A percentile compares a stretch with the other conserved stretches of the same genome.
Evolutionary conservation across 1,140 invertebrate species (phyloP).

Genomic region (Drosophila rufa): DNA sequence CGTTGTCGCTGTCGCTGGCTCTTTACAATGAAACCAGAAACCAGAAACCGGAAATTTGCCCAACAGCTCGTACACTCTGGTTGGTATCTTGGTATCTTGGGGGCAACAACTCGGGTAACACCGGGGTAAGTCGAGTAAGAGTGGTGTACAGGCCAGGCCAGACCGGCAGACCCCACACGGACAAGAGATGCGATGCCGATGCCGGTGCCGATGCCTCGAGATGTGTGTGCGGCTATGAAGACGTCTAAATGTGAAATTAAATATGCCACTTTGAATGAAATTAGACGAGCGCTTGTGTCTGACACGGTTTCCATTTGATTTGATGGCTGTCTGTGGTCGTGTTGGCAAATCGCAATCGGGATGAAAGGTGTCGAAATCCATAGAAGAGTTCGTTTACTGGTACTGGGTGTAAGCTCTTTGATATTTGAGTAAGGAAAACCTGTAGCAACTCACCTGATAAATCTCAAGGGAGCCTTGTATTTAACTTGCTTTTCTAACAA

Average conservation of each 20-base stretch:
- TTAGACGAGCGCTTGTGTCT: constrained; percentile 53
- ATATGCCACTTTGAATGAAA: constrained; percentile 75
- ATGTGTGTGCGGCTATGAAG: constrained; percentile 59
- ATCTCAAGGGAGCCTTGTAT: neutral
- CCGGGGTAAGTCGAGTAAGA: constrained; percentile 30
- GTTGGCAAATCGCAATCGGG: constrained; percentile 1
- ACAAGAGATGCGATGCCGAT: neutral
- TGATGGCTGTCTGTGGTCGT: constrained; percentile 1
- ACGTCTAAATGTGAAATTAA: constrained; percentile 80
- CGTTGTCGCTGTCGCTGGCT: constrained; percentile 13
- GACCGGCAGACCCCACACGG: constrained; percentile 22
- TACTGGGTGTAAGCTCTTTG: neutral
- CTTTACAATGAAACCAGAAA: constrained; percentile 74
- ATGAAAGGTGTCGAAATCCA: constrained; percentile 6
- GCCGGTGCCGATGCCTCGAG: constrained; percentile 26
- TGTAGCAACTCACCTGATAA: neutral
- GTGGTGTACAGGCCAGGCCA: constrained; percentile 18
- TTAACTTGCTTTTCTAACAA: neutral
- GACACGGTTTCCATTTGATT: constrained; percentile 64
- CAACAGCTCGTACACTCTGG: constrained; percentile 35
- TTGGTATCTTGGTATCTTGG: neutral
- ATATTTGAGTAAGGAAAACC: constrained; percentile 1
- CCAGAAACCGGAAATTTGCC: constrained; percentile 67
- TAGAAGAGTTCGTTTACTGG: neutral
- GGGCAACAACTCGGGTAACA: constrained; percentile 8